Evolutionary conservation across 2,888 invertebrate genomes (phyloP).

Genomic region (Bellardia pandia): DNA sequence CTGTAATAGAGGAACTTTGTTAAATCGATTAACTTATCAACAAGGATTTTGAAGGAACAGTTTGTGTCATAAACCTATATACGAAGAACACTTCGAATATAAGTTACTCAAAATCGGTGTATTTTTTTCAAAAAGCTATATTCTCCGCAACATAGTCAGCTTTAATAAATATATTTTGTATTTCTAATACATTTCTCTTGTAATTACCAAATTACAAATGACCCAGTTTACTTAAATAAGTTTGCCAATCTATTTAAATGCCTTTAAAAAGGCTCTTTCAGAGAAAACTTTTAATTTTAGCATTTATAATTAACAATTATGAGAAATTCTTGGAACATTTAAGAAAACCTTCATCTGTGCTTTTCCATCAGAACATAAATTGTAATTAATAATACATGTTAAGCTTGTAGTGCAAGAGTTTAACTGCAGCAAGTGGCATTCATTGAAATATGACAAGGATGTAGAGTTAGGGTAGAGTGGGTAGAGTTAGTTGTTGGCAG

Average conservation of each 20-base stretch:
- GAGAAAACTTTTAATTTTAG: slow-evolving; percentile 37
- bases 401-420: slow-evolving; percentile 14
- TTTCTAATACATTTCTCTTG: neutral
- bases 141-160: neutral
- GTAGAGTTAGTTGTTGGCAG: neutral
- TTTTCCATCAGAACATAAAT: slow-evolving; percentile 46
- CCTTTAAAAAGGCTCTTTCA: slow-evolving; percentile 2
- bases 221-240: slow-evolving; percentile 30
- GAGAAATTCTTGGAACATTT: slow-evolving; percentile 22
- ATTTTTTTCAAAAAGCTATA: no score
- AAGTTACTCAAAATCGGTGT: no score
- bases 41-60: no score
- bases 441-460: neutral
- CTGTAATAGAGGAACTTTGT: no score
- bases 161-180: neutral
- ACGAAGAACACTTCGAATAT: no score
- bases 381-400: slow-evolving; percentile 53
- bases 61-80: no score
- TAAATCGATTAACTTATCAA: no score
- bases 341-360: slow-evolving; percentile 47
- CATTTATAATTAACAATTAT: slow-evolving; percentile 40
- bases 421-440: slow-evolving; percentile 14
- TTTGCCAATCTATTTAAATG: slow-evolving; percentile 34
- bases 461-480: no score
- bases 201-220: slow-evolving; percentile 28